A percentile compares a stretch with the other conserved stretches of the same genome.
These are phyloP conservation scores for Phalanger gymnotis DNA, from an alignment of 2,797 vertebrate genomes.

Conservation along the genomic window DNA sequence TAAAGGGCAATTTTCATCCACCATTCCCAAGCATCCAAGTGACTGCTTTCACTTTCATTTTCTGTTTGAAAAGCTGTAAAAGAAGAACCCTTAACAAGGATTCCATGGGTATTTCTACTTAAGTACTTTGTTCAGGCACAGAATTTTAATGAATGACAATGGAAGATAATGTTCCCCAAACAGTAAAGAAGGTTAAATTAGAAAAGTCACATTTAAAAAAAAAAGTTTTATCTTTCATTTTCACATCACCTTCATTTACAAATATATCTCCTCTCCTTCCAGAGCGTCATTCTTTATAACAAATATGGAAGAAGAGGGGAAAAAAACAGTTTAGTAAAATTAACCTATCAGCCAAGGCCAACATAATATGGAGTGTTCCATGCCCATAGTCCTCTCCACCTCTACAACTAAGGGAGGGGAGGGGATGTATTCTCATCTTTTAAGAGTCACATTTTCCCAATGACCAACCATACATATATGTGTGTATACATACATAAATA, in stretches of 20 bases:
- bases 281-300: not conserved
- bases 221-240: not conserved
- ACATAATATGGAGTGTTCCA: not conserved
- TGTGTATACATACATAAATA: accelerated
- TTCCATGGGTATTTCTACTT: not conserved
- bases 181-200: conserved; percentile 47
- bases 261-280: not conserved
- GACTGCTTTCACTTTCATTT: conserved; percentile 24
- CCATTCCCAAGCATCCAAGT: conserved; percentile 38
- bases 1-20: conserved; percentile 15
- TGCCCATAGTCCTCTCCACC: not conserved
- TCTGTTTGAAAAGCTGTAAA: conserved; percentile 31
- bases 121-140: not conserved
- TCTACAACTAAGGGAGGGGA: not conserved
- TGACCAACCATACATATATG: not conserved
- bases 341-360: not conserved
- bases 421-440: not conserved
- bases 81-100: not conserved
- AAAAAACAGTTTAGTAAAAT: not conserved
- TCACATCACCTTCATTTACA: not conserved
- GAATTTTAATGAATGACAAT: conserved; percentile 14
- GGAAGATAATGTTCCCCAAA: not conserved
- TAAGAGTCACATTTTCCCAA: not conserved
- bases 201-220: not conserved
- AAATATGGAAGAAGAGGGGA: not conserved